Conservation (phyloP, 2,888 invertebrate genomes). For the Drosophila macrospina region DNA sequence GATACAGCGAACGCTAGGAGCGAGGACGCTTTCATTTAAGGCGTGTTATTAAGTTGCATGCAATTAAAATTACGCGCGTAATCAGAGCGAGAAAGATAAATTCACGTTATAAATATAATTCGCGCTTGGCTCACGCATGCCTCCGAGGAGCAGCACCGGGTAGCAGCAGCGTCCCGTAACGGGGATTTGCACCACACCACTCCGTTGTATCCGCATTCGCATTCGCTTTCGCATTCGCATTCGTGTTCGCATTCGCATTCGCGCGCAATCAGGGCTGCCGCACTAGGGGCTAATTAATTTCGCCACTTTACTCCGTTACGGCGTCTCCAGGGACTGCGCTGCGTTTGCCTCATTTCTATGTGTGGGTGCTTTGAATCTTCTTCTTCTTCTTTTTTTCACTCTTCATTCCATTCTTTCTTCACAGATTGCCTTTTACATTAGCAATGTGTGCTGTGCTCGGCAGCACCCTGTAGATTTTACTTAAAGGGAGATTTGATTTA, state of each 20-base stretch:
- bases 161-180: conserved; percentile 11
- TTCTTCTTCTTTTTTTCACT: too few relatives aligned
- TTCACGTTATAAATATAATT: conserved; percentile 76
- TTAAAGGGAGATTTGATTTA: not conserved
- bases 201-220: conserved; percentile 49
- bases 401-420: conserved; percentile 6
- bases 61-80: conserved; percentile 80
- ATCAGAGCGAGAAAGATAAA: conserved; percentile 81
- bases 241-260: conserved; percentile 24
- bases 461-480: conserved; percentile 3
- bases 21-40: conserved; percentile 46
- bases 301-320: conserved; percentile 74
- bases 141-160: conserved; percentile 8
- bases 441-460: too few relatives aligned
- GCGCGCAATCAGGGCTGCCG: conserved; percentile 75
- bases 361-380: conserved; percentile 52
- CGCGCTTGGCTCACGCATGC: conserved; percentile 60
- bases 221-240: conserved; percentile 38
- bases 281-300: conserved; percentile 80
- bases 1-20: conserved; percentile 9
- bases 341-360: conserved; percentile 38
- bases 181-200: conserved; percentile 48
- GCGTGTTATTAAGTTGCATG: conserved; percentile 77
- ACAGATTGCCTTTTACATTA: conserved; percentile 31
- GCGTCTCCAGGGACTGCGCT: conserved; percentile 62